These are phyloP conservation scores for Cyphomyrus discorhynchus DNA, from an alignment of 2,113 vertebrate species.

Conservation along the genomic window DNA sequence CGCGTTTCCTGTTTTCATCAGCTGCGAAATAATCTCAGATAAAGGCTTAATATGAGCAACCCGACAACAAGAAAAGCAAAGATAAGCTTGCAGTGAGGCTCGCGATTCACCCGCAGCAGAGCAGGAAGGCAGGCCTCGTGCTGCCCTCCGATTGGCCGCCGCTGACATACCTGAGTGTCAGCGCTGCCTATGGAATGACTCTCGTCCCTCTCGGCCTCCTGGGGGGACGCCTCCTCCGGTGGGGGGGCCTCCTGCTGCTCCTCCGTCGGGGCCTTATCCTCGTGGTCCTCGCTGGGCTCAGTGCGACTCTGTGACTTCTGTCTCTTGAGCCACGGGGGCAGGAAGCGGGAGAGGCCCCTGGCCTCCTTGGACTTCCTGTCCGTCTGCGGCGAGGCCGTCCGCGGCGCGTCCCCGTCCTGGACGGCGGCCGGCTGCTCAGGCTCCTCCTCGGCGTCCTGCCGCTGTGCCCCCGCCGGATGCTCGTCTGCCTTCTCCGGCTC, in stretches of 20 bases:
- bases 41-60: background rate
- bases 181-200: slow-evolving; percentile 56
- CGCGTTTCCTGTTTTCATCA: background rate
- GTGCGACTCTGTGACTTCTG: slow-evolving; percentile 80
- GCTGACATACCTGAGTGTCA: slow-evolving; percentile 68
- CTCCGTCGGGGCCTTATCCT: slow-evolving; percentile 38
- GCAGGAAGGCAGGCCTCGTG: background rate
- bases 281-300: slow-evolving; percentile 30
- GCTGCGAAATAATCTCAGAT: background rate
- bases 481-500: slow-evolving; percentile 56
- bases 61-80: background rate
- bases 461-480: slow-evolving; percentile 45
- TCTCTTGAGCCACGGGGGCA: slow-evolving; percentile 94
- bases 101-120: background rate
- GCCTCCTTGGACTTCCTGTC: slow-evolving; percentile 65
- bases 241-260: slow-evolving; percentile 23
- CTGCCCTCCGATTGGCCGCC: background rate
- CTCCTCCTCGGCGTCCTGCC: slow-evolving; percentile 29
- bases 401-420: slow-evolving; percentile 35
- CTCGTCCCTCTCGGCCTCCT: slow-evolving; percentile 52
- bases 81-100: background rate
- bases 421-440: slow-evolving; percentile 45
- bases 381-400: slow-evolving; percentile 24
- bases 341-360: slow-evolving; percentile 85
- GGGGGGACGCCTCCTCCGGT: slow-evolving; percentile 32